These are phyloP conservation scores for Choristoneura fumiferana DNA, from an alignment of 1,140 invertebrate species.

Conservation along the genomic window DNA sequence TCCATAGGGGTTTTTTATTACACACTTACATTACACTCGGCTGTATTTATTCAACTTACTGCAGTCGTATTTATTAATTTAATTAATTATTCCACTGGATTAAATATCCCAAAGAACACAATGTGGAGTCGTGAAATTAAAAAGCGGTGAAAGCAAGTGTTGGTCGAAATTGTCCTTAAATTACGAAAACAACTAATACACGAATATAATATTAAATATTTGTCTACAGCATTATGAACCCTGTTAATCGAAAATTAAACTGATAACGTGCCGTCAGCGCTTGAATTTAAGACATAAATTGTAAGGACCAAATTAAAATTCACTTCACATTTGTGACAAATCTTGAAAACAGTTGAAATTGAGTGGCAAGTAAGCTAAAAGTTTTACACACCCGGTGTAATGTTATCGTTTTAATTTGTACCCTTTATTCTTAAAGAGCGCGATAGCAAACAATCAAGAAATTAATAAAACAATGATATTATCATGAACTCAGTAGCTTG, in stretches of 20 bases:
- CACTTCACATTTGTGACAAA: too few species aligned
- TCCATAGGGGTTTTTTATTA: slow-evolving; percentile 77
- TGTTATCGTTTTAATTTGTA: slow-evolving; percentile 14
- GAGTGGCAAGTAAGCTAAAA: slow-evolving; percentile 10
- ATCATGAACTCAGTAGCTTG: too few species aligned
- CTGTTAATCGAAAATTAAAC: not conserved
- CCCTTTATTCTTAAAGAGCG: not conserved
- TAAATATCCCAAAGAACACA: slow-evolving; percentile 66
- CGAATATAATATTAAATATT: not conserved
- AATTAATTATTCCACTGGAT: slow-evolving; percentile 59
- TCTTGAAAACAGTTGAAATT: not conserved
- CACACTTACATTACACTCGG: slow-evolving; percentile 71
- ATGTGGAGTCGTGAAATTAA: slow-evolving; percentile 41
- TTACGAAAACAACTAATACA: not conserved
- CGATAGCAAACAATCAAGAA: slow-evolving; percentile 2
- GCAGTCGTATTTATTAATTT: slow-evolving; percentile 67
- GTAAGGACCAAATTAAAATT: too few species aligned
- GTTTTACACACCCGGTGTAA: slow-evolving; percentile 14
- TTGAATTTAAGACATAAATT: too few species aligned
- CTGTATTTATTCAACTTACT: slow-evolving; percentile 61
- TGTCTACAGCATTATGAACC: not conserved
- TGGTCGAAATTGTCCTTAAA: slow-evolving; percentile 5
- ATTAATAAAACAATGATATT: too few species aligned
- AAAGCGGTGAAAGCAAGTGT: slow-evolving; percentile 6
- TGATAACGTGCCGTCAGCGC: too few species aligned